These are phyloP conservation scores for Drosophila niveifrons DNA, from an alignment of 2,888 invertebrate species.

Conservation along the genomic window DNA sequence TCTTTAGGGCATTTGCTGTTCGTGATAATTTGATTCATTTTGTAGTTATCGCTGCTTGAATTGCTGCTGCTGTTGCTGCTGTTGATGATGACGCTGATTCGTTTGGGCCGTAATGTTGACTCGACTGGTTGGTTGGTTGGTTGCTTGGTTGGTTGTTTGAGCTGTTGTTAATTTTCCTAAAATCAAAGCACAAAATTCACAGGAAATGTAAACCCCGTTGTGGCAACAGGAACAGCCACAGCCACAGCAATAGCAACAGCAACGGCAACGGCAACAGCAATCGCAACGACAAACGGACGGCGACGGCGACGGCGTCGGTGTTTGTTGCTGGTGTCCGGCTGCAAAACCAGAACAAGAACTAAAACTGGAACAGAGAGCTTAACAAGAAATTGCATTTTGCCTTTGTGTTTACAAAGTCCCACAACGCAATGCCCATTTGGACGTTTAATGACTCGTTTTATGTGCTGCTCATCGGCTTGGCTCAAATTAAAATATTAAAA, in stretches of 20 bases:
- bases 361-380: conserved; percentile 50
- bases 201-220: conserved; percentile 78
- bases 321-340: conserved; percentile 23
- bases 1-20: conserved; percentile 34
- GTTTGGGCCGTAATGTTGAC: conserved; percentile 80
- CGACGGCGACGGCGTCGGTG: conserved; percentile 10
- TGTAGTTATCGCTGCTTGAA: conserved; percentile 48
- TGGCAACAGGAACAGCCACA: conserved; percentile 45
- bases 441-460: conserved; percentile 71
- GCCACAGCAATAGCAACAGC: conserved; percentile 16
- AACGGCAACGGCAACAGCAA: not conserved
- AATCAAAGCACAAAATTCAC: conserved; percentile 81
- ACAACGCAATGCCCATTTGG: conserved; percentile 41
- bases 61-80: conserved; percentile 48
- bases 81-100: conserved; percentile 76
- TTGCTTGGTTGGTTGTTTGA: conserved; percentile 65
- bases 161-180: conserved; percentile 80
- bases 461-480: conserved; percentile 71
- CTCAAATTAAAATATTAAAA: conserved; percentile 80
- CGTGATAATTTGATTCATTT: conserved; percentile 2
- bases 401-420: conserved; percentile 52
- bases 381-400: conserved; percentile 55
- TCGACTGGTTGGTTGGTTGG: conserved; percentile 68
- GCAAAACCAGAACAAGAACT: conserved; percentile 34
- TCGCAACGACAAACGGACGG: not conserved